These are phyloP conservation scores for Rhopalosiphum maidis DNA, from an alignment of 1,140 invertebrate species.

Conservation along the genomic window DNA sequence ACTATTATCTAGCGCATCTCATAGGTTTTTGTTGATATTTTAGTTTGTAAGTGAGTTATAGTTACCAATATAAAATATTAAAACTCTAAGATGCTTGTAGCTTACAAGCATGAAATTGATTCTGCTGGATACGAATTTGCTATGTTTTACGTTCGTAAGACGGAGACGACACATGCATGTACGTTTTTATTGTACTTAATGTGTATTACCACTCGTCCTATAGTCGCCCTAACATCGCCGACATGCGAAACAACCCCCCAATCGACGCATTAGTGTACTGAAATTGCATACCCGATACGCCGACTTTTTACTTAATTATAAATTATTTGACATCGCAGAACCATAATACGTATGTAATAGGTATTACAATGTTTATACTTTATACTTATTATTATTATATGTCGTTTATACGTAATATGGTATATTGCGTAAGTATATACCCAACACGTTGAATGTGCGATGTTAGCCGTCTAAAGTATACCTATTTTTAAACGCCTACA, in stretches of 20 bases:
- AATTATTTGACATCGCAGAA: background rate
- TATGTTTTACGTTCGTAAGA: too few species aligned
- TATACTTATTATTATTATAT: too few species aligned
- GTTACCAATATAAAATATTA: too few species aligned
- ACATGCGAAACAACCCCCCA: background rate
- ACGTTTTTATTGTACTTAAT: too few species aligned
- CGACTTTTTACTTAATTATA: background rate
- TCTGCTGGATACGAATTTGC: too few species aligned
- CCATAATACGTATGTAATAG: background rate
- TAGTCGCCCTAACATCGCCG: background rate
- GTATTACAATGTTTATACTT: background rate
- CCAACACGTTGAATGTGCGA: background rate
- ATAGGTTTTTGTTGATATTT: too few species aligned
- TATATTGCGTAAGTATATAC: background rate
- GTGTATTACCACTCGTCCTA: background rate
- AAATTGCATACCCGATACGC: slow-evolving; percentile 22
- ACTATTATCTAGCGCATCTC: too few species aligned
- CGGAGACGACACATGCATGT: too few species aligned
- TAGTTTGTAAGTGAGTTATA: too few species aligned
- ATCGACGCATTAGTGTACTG: background rate
- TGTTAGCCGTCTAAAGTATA: background rate
- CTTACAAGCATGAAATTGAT: too few species aligned
- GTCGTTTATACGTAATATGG: background rate
- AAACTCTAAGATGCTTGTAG: too few species aligned
- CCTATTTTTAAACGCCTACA: background rate